A percentile compares a stretch with the other conserved stretches of the same genome.
These are phyloP conservation scores for Cepaea hortensis DNA, from an alignment of 2,888 invertebrate genomes.

Conservation along the genomic window DNA sequence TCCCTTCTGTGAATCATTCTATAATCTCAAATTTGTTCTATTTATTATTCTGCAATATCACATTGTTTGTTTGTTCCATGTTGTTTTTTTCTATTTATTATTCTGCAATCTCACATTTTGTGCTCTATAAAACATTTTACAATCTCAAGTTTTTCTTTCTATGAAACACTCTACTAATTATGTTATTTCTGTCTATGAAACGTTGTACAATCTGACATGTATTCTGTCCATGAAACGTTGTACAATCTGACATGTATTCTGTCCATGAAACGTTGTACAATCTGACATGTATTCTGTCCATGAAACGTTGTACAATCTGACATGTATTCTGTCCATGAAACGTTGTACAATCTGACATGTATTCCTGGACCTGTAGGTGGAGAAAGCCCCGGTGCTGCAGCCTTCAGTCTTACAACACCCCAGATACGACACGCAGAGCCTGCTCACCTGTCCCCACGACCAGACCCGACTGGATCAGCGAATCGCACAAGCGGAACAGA, in stretches of 20 bases:
- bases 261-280: not conserved
- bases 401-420: conserved; percentile 62
- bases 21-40: too few species aligned
- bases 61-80: too few species aligned
- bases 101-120: too few species aligned
- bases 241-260: not conserved
- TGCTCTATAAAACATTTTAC: too few species aligned
- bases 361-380: conserved; percentile 36
- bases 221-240: not conserved
- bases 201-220: not conserved
- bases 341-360: not conserved
- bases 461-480: conserved; percentile 75
- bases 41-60: too few species aligned
- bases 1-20: too few species aligned
- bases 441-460: conserved; percentile 82
- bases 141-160: too few species aligned
- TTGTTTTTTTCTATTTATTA: too few species aligned
- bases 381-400: conserved; percentile 44
- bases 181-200: not conserved
- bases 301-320: not conserved
- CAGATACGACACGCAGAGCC: conserved; percentile 77
- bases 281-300: not conserved
- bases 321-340: not conserved
- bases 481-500: conserved; percentile 40
- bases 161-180: too few species aligned